Conservation (phyloP, 1,140 invertebrate genomes). For the Melipona quadrifasciata region DNA sequence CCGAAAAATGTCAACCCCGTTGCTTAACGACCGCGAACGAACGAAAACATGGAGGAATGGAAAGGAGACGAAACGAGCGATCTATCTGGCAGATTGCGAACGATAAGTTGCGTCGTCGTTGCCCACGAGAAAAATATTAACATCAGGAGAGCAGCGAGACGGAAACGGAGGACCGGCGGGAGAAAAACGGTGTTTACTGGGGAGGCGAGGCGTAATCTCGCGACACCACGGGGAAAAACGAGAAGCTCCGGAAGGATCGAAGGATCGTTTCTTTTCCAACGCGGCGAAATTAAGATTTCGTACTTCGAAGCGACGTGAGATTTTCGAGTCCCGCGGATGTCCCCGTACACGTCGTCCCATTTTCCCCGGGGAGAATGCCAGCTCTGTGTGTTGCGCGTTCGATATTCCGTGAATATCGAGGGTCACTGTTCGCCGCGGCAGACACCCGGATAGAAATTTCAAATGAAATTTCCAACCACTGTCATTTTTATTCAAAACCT, state of each 20-base stretch:
- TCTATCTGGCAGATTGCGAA: conserved; percentile 28
- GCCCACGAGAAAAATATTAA: conserved; percentile 57
- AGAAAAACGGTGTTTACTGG: conserved; percentile 26
- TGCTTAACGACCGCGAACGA: neutral
- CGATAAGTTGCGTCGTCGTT: conserved; percentile 16
- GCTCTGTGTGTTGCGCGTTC: neutral
- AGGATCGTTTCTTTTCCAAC: conserved; percentile 21
- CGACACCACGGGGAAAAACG: neutral
- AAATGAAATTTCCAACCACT: neutral
- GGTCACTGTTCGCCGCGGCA: neutral
- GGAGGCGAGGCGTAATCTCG: conserved; percentile 27
- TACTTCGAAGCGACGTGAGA: neutral
- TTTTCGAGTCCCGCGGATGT: neutral
- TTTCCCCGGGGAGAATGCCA: neutral
- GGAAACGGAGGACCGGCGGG: conserved; percentile 5
- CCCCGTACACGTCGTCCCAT: too few relatives aligned
- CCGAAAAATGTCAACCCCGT: neutral
- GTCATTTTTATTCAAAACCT: neutral
- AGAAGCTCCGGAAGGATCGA: conserved; percentile 22
- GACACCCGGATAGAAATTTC: neutral
- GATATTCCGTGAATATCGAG: neutral
- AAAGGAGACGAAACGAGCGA: neutral
- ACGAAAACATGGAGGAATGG: neutral
- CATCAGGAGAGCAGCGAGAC: conserved; percentile 2
- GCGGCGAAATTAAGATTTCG: conserved; percentile 15